phyloP scores from a whole-genome alignment of 2,113 vertebrate genomes.

The human region DNA sequence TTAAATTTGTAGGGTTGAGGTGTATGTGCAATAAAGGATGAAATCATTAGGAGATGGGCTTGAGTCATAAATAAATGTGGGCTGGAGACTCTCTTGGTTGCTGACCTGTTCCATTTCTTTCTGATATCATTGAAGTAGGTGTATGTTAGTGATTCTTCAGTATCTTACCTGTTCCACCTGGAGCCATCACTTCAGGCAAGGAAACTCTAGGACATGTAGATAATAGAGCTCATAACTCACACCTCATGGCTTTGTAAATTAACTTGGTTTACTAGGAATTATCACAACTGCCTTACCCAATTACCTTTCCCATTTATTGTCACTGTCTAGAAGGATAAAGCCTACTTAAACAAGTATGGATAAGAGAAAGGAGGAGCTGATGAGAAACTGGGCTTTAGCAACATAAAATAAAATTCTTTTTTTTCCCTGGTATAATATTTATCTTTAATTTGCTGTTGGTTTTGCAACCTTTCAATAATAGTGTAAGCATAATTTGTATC shows the following conservation, averaged over 20 bases:
- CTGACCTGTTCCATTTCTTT: background rate
- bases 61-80: background rate
- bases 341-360: background rate
- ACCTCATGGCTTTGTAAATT: background rate
- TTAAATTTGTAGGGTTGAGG: background rate
- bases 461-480: no score
- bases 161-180: background rate
- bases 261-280: background rate
- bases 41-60: background rate
- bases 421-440: no score
- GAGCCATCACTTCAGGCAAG: background rate
- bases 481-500: no score
- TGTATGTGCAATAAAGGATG: background rate
- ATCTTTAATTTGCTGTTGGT: no score
- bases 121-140: background rate
- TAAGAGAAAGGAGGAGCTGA: background rate
- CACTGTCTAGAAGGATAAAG: background rate
- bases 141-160: background rate
- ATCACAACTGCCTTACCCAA: background rate
- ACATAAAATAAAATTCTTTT: background rate
- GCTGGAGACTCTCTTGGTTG: background rate
- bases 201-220: background rate
- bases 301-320: background rate
- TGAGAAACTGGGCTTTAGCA: background rate
- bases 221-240: background rate